Percentiles rank a stretch among this genome's conserved stretches.
phyloP scores from a whole-genome alignment of 2,113 vertebrate species.

The Ceyx melanurus region DNA sequence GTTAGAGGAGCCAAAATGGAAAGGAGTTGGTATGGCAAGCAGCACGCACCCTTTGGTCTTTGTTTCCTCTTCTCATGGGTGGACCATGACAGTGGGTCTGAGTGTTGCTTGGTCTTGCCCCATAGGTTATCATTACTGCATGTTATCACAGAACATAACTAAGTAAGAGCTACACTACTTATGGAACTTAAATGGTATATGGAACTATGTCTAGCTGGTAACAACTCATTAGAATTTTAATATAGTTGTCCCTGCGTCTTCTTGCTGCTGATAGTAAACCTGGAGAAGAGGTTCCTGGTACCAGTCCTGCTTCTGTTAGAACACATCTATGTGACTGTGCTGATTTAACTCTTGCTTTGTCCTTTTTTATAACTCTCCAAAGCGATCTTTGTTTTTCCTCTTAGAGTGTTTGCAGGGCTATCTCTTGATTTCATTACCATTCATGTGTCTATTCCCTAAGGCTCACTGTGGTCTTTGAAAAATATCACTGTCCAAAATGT shows the following conservation, averaged over 20 bases:
- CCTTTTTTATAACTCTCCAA: background rate
- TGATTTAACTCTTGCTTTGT: background rate
- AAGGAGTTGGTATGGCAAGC: background rate
- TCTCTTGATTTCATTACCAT: background rate
- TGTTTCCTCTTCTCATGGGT: background rate
- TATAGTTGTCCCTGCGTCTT: background rate
- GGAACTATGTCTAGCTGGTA: background rate
- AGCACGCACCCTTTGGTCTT: background rate
- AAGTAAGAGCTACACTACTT: background rate
- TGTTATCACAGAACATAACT: background rate
- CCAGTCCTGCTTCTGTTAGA: background rate
- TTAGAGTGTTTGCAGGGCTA: background rate
- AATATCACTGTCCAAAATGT: background rate
- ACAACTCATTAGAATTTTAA: background rate
- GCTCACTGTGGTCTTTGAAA: background rate
- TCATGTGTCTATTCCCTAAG: background rate
- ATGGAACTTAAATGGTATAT: background rate
- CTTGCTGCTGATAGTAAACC: background rate
- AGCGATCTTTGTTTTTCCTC: background rate
- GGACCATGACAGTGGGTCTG: background rate
- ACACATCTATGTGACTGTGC: background rate
- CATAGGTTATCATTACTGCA: background rate
- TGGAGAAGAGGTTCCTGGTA: background rate
- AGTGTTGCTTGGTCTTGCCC: background rate
- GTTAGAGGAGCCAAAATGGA: background rate